Percentiles rank a stretch among this genome's conserved stretches.
phyloP scores from a whole-genome alignment of 2,113 vertebrate genomes.

The Ibidorhyncha struthersii region DNA sequence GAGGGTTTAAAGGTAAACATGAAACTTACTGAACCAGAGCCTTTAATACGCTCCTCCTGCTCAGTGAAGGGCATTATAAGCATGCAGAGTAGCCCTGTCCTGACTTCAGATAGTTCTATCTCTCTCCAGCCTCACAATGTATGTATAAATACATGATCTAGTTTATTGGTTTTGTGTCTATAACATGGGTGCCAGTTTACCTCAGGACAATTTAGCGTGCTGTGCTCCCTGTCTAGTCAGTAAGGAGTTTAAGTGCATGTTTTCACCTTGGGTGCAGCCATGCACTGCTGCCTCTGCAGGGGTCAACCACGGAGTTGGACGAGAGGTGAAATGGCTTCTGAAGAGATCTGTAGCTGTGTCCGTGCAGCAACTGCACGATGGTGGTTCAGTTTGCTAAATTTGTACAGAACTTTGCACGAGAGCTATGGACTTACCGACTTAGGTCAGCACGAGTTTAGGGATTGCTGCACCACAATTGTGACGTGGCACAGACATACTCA shows the following conservation, averaged over 20 bases:
- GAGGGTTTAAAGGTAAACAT: not conserved
- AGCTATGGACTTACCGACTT: not conserved
- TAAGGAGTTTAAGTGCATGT: not conserved
- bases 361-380: not conserved
- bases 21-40: not conserved
- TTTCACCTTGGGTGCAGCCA: not conserved
- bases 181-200: not conserved
- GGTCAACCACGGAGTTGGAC: not conserved
- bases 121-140: not conserved
- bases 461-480: not conserved
- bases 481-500: not conserved
- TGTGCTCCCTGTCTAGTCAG: not conserved
- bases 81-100: not conserved
- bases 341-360: not conserved
- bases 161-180: not conserved
- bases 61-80: not conserved
- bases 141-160: not conserved
- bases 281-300: not conserved
- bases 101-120: not conserved
- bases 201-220: not conserved
- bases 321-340: not conserved
- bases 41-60: not conserved
- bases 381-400: not conserved
- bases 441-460: not conserved
- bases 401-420: not conserved